Percentiles rank a stretch among this genome's conserved stretches.
Evolutionary conservation across 2,113 vertebrate genomes (phyloP).

Genomic region (Silurus meridionalis): DNA sequence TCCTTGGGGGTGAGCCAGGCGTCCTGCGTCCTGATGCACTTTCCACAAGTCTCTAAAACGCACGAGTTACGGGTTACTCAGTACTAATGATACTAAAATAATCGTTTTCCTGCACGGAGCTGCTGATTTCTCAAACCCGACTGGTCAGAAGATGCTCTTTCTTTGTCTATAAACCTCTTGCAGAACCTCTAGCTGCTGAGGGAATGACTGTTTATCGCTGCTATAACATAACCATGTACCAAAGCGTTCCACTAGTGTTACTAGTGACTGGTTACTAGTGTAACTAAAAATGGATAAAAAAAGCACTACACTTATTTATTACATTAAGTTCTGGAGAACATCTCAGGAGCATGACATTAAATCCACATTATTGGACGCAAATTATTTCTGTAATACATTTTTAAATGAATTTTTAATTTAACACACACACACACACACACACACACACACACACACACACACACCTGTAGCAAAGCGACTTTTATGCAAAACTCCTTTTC

Average conservation of each 20-base stretch:
- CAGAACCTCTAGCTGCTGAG: neutral
- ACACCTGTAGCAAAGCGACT: slow-evolving; percentile 39
- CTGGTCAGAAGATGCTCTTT: neutral
- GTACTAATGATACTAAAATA: neutral
- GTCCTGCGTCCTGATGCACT: slow-evolving; percentile 45
- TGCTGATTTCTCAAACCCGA: neutral
- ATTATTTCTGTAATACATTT: too few relatives aligned
- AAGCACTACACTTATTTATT: neutral
- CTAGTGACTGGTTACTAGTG: neutral
- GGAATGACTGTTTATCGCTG: neutral
- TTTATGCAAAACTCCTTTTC: slow-evolving; percentile 28
- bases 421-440: neutral
- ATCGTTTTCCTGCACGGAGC: neutral
- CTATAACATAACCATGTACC: neutral
- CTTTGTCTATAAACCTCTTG: neutral
- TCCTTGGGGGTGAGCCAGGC: slow-evolving; percentile 36
- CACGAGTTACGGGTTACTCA: neutral
- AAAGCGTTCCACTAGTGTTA: too few relatives aligned
- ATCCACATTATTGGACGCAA: too few relatives aligned
- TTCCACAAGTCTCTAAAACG: slow-evolving; percentile 32
- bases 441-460: slow-evolving; percentile 8
- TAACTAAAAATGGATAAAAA: neutral
- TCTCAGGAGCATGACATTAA: too few relatives aligned
- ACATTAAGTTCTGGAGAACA: too few relatives aligned
- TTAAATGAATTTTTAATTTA: neutral